Conservation (phyloP, 1,140 invertebrate genomes). For the Manduca sexta region DNA sequence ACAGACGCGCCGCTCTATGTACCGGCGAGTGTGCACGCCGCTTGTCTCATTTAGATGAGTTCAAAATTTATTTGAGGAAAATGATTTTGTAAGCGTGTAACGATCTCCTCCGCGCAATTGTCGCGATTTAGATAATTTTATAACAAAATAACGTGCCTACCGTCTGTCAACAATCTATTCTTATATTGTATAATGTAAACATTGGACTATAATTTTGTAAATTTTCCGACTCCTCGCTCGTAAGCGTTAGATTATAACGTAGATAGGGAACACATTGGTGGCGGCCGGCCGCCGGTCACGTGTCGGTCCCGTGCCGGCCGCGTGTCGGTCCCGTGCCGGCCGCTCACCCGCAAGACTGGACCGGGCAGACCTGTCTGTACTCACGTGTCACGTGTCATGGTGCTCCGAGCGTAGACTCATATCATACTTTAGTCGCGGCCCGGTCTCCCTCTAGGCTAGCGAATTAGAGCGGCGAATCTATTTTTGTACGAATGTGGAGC, state of each 20-base stretch:
- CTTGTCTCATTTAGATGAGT: too few species aligned
- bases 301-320: background rate
- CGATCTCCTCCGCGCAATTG: background rate
- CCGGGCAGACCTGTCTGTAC: too few species aligned
- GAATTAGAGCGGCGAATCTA: slow-evolving; percentile 7
- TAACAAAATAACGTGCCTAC: slow-evolving; percentile 4
- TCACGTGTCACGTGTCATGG: too few species aligned
- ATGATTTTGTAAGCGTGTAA: background rate
- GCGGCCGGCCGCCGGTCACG: background rate
- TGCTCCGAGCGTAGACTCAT: slow-evolving; percentile 15
- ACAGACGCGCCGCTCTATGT: too few species aligned
- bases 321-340: background rate
- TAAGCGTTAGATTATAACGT: background rate
- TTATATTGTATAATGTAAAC: background rate
- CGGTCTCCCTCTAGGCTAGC: slow-evolving; percentile 9
- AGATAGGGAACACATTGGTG: background rate
- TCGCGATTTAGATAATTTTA: background rate
- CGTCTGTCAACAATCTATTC: slow-evolving; percentile 1
- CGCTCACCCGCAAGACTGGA: background rate
- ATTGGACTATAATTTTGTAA: background rate
- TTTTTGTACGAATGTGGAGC: slow-evolving; percentile 19
- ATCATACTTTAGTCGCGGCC: slow-evolving; percentile 12
- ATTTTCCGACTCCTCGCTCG: background rate
- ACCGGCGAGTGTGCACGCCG: too few species aligned
- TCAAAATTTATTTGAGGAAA: too few species aligned